phyloP scores from a whole-genome alignment of 2,797 vertebrate genomes.

The Brachymystax lenok region DNA sequence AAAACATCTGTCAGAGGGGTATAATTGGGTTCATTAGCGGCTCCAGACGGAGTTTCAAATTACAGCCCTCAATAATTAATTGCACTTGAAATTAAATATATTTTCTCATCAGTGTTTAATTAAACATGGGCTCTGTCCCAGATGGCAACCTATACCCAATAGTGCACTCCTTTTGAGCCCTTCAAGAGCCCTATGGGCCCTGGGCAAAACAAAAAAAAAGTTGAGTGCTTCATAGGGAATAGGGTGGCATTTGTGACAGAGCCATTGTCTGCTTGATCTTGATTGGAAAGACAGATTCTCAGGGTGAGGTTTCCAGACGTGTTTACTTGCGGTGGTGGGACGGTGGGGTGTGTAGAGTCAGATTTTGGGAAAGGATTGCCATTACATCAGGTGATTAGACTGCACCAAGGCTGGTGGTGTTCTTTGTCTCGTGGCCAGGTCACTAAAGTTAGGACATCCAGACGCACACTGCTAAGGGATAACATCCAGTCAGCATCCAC shows the following conservation, averaged over 20 bases:
- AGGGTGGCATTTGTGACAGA: background rate
- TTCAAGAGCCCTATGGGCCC: background rate
- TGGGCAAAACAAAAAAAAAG: background rate
- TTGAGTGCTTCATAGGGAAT: background rate
- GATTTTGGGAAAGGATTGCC: constrained; percentile 76
- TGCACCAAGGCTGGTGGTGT: constrained; percentile 70
- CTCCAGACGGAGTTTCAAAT: constrained; percentile 90
- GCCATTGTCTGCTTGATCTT: constrained; percentile 71
- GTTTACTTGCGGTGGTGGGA: constrained; percentile 81
- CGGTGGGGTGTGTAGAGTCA: constrained; percentile 66
- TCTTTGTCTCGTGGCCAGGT: constrained; percentile 65
- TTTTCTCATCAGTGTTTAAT: constrained; percentile 99
- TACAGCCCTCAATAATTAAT: constrained; percentile 98
- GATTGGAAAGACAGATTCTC: constrained; percentile 86
- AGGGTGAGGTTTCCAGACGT: constrained; percentile 80
- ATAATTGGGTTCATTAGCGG: constrained; percentile 99
- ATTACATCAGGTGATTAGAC: constrained; percentile 84
- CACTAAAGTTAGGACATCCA: constrained; percentile 48
- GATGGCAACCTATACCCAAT: background rate
- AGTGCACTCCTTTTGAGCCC: background rate
- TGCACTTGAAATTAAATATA: constrained; percentile 98
- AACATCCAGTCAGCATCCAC: too few species aligned
- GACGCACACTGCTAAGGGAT: constrained; percentile 7
- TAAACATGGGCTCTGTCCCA: constrained; percentile 81
- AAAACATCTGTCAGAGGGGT: constrained; percentile 93